Conservation (phyloP, 2,888 invertebrate genomes). For the Hydrotaea diabolus region DNA sequence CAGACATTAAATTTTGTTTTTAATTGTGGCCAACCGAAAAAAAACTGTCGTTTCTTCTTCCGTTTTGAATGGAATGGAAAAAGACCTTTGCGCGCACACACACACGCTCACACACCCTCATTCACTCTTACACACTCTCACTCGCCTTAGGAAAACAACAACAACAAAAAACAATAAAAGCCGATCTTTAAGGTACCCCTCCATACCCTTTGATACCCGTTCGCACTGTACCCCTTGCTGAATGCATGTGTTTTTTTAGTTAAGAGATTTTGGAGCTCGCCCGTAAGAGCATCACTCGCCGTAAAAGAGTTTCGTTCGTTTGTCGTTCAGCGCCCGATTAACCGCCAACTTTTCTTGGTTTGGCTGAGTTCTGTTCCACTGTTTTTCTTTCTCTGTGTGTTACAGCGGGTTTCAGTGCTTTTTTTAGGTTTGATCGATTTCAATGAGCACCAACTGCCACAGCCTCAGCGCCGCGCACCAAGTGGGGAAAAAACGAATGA, state of each 20-base stretch:
- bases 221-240: no score
- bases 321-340: constrained; percentile 48
- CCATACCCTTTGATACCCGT: no score
- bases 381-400: constrained; percentile 3
- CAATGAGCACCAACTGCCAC: constrained; percentile 19
- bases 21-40: neutral
- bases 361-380: no score
- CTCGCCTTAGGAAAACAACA: neutral
- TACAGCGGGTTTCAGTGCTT: no score
- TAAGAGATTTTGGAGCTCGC: neutral
- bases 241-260: no score
- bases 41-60: constrained; percentile 6
- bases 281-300: neutral
- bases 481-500: constrained; percentile 58
- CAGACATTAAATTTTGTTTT: constrained; percentile 33
- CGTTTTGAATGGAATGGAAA: constrained; percentile 7
- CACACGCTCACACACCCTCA: neutral
- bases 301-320: constrained; percentile 10
- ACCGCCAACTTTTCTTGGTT: no score
- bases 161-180: neutral
- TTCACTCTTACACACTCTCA: neutral
- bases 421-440: neutral
- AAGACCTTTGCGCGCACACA: constrained; percentile 5
- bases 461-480: constrained; percentile 50
- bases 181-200: neutral